Evolutionary conservation across 2,888 invertebrate genomes (phyloP).

Genomic region (Ryuthela nishihirai): DNA sequence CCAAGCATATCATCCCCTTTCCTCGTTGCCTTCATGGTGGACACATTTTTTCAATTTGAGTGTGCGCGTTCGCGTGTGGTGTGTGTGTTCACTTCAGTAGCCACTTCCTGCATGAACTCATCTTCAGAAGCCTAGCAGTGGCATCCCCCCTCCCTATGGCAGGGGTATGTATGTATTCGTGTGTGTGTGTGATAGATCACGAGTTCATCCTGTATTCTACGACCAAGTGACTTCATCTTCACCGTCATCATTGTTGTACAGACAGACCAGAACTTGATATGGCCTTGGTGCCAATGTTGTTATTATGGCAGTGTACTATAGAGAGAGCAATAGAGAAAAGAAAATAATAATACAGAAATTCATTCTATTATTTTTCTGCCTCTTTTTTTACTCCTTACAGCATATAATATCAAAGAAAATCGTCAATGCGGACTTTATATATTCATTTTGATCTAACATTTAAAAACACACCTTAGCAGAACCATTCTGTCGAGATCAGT

Average conservation of each 20-base stretch:
- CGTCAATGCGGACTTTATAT: no score
- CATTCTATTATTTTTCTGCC: constrained; percentile 12
- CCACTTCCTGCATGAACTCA: no score
- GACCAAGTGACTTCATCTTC: constrained; percentile 39
- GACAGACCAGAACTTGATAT: constrained; percentile 13
- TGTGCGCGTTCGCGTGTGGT: neutral
- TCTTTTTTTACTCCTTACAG: neutral
- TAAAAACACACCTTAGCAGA: no score
- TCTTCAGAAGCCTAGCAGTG: constrained; percentile 2
- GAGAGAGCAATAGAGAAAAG: constrained; percentile 27
- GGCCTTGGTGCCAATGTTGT: constrained; percentile 27
- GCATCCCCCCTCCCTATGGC: constrained; percentile 14
- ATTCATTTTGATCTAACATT: no score
- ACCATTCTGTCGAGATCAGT: no score
- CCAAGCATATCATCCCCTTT: neutral
- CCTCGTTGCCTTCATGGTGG: no score
- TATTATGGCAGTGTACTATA: constrained; percentile 35
- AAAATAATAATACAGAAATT: constrained; percentile 37
- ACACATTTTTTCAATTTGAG: no score
- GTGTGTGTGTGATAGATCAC: constrained; percentile 26
- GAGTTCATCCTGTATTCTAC: constrained; percentile 31
- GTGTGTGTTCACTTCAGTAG: no score
- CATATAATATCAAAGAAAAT: no score
- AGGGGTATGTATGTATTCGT: constrained; percentile 27
- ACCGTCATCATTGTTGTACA: constrained; percentile 38